Percentiles rank a stretch among this genome's conserved stretches.
These are phyloP conservation scores for Neomonachus schauinslandi DNA, from an alignment of 2,113 vertebrate species.

Conservation along the genomic window DNA sequence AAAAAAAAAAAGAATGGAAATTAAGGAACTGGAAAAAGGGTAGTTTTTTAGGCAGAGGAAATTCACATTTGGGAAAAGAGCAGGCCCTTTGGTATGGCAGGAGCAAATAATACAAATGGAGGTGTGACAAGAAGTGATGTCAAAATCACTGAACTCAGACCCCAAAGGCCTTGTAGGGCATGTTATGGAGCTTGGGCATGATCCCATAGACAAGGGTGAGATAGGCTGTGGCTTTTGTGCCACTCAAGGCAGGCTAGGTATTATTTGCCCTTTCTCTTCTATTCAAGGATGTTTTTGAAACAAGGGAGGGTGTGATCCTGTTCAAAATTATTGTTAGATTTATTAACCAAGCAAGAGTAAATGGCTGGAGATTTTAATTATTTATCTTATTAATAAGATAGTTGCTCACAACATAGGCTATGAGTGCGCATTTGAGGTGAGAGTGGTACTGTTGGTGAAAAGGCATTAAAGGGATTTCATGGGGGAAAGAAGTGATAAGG, in stretches of 20 bases:
- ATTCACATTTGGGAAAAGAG: neutral
- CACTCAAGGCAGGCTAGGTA: neutral
- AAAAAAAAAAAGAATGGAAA: conserved; percentile 1
- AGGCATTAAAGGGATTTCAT: neutral
- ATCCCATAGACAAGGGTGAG: neutral
- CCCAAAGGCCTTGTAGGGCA: neutral
- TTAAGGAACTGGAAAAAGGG: neutral
- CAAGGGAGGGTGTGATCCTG: neutral
- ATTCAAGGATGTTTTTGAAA: neutral
- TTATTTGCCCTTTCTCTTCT: neutral
- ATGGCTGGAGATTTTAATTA: neutral
- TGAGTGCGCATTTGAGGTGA: neutral
- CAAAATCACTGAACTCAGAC: neutral
- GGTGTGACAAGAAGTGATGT: neutral
- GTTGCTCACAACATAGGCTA: neutral
- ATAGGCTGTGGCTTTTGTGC: neutral
- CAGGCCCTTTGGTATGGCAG: neutral
- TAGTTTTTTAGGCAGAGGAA: neutral
- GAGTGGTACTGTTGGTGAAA: neutral
- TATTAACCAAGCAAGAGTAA: conserved; percentile 18
- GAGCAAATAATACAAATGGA: neutral
- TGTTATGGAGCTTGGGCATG: neutral
- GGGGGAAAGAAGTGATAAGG: neutral
- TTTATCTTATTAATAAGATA: neutral
- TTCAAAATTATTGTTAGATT: neutral